phyloP scores from a whole-genome alignment of 2,113 vertebrate species.

The Chiloscyllium plagiosum region DNA sequence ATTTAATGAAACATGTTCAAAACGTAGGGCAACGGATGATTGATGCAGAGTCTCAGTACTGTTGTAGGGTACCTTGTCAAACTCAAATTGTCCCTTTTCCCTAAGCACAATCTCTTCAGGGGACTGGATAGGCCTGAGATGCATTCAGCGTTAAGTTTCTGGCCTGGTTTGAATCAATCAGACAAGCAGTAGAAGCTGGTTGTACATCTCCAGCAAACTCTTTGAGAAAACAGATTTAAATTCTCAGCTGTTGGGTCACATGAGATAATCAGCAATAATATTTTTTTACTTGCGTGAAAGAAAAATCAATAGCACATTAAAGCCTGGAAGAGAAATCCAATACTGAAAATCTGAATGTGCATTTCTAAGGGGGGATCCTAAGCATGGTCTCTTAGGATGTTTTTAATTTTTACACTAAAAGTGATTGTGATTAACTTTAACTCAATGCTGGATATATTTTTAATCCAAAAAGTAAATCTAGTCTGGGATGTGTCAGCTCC shows the following conservation, averaged over 20 bases:
- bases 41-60: background rate
- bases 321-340: background rate
- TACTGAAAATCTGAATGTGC: background rate
- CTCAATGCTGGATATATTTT: background rate
- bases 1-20: background rate
- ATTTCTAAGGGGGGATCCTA: background rate
- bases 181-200: background rate
- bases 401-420: background rate
- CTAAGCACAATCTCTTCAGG: background rate
- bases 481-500: background rate
- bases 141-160: background rate
- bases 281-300: background rate
- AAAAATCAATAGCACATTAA: background rate
- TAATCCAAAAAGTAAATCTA: background rate
- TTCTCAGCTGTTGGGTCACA: background rate
- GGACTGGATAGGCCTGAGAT: background rate
- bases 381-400: background rate
- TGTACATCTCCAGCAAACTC: background rate
- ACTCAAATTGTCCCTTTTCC: background rate
- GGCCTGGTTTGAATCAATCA: background rate
- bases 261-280: background rate
- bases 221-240: background rate
- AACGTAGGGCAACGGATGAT: background rate
- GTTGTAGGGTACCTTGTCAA: background rate
- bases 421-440: background rate